Evolutionary conservation across 2,888 invertebrate species (phyloP).

Genomic region (Habrosyne pyritoides): DNA sequence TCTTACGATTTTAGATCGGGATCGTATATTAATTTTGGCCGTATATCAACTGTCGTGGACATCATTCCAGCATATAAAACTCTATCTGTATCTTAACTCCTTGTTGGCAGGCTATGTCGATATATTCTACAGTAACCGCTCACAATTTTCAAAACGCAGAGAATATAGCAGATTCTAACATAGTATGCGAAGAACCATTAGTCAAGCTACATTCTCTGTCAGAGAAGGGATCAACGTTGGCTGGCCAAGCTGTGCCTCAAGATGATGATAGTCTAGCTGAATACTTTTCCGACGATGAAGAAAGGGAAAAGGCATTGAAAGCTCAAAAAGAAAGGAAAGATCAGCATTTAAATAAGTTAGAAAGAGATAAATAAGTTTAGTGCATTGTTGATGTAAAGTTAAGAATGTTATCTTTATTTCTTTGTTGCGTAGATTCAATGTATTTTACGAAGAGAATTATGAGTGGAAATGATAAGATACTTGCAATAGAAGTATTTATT

Average conservation of each 20-base stretch:
- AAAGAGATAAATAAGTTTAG: conserved; percentile 60
- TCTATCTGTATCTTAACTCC: neutral
- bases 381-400: conserved; percentile 9
- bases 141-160: conserved; percentile 53
- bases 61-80: no score
- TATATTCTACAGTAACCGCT: conserved; percentile 82
- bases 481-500: conserved; percentile 6
- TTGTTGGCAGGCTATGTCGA: conserved; percentile 83
- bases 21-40: no score
- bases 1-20: no score
- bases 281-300: conserved; percentile 81
- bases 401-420: conserved; percentile 10
- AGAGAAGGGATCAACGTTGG: conserved; percentile 63
- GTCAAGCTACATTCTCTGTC: conserved; percentile 60
- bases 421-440: conserved; percentile 16
- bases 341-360: conserved; percentile 54
- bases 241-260: conserved; percentile 55
- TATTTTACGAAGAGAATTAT: conserved; percentile 12
- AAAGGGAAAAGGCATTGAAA: conserved; percentile 69
- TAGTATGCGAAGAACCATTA: conserved; percentile 58
- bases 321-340: conserved; percentile 65
- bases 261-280: conserved; percentile 70
- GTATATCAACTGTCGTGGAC: no score
- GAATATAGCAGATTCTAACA: conserved; percentile 43
- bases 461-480: conserved; percentile 1